phyloP scores from a whole-genome alignment of 2,888 invertebrate genomes.

The Brachylomia viminalis region DNA sequence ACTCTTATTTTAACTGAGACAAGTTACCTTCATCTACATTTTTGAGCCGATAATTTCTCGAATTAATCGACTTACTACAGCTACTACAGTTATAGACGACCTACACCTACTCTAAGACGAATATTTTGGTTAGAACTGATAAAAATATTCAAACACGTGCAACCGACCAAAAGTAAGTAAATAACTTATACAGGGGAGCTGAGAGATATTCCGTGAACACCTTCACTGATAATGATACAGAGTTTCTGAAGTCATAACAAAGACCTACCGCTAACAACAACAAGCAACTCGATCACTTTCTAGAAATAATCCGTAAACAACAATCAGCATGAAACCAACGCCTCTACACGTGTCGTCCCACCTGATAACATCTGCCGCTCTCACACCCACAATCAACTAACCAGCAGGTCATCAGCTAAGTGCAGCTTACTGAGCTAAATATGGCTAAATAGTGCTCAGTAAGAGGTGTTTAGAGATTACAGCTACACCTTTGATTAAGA shows the following conservation, averaged over 20 bases:
- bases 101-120: background rate
- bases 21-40: background rate
- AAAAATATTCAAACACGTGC: background rate
- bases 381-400: constrained; percentile 24
- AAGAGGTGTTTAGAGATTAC: constrained; percentile 1
- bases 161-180: background rate
- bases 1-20: background rate
- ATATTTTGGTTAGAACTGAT: too few relatives aligned
- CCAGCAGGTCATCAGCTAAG: constrained; percentile 5
- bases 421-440: background rate
- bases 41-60: background rate
- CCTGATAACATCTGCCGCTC: background rate
- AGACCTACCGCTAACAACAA: background rate
- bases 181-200: background rate
- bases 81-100: background rate
- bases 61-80: background rate
- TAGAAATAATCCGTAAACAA: constrained; percentile 33
- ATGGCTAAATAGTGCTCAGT: background rate
- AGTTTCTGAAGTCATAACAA: constrained; percentile 8
- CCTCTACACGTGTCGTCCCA: constrained; percentile 34
- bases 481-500: background rate
- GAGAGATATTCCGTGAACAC: background rate
- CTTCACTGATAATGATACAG: constrained; percentile 7
- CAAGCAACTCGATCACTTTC: constrained; percentile 14
- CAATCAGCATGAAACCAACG: constrained; percentile 5